Conservation (phyloP, 2,113 vertebrate genomes). For the Peromyscus maniculatus region DNA sequence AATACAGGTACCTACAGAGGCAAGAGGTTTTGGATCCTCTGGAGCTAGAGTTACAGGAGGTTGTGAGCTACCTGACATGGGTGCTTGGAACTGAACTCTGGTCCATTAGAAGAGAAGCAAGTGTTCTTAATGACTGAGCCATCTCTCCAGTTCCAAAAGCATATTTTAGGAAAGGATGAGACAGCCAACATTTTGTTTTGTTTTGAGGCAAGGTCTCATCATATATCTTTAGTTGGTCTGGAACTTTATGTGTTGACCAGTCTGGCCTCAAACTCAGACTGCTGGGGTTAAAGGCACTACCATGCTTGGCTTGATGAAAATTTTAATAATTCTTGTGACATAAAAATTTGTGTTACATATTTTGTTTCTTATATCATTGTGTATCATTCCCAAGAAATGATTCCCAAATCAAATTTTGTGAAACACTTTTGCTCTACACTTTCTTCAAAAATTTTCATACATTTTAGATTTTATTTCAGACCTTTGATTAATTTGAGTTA, state of each 20-base stretch:
- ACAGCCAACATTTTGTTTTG: not conserved
- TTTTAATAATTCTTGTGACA: not conserved
- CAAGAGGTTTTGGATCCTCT: not conserved
- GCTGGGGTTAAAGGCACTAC: not conserved
- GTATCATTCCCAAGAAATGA: not conserved
- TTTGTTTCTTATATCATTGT: not conserved
- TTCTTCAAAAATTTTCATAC: not conserved
- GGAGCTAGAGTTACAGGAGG: not conserved
- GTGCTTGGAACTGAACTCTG: not conserved
- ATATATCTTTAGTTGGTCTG: not conserved
- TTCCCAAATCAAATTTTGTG: not conserved
- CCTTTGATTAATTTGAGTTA: not conserved
- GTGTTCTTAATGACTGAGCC: not conserved
- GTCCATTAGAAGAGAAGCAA: not conserved
- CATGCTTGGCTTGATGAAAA: not conserved
- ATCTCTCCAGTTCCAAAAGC: not conserved
- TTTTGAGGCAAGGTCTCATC: not conserved
- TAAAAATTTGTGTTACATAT: not conserved
- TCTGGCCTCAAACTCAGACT: not conserved
- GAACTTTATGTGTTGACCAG: not conserved
- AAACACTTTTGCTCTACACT: not conserved
- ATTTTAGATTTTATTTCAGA: not conserved
- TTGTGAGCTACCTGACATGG: not conserved
- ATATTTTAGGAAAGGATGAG: not conserved
- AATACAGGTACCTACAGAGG: not conserved